Conservation (phyloP, 1,140 invertebrate genomes). For the Trichonephila inaurata region DNA sequence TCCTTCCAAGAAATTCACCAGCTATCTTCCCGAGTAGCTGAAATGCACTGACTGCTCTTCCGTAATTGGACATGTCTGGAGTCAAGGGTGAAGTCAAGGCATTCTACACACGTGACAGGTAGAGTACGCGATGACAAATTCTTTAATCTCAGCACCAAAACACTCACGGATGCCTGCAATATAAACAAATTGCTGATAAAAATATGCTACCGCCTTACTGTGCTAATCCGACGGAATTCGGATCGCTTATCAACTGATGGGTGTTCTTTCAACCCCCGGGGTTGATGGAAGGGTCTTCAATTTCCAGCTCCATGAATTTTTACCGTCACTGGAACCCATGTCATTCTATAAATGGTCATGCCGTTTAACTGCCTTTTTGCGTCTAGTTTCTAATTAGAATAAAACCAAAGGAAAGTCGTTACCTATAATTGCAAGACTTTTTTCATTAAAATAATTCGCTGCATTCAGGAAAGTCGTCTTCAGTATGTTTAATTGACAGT, state of each 20-base stretch:
- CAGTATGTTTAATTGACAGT: too few species aligned
- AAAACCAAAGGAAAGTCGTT: too few species aligned
- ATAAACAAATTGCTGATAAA: conserved; percentile 63
- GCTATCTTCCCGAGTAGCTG: neutral
- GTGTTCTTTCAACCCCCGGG: neutral
- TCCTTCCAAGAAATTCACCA: neutral
- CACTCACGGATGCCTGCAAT: neutral
- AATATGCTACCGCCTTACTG: conserved; percentile 11
- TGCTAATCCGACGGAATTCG: neutral
- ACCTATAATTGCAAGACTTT: too few species aligned
- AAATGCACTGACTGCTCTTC: neutral
- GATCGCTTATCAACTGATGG: conserved; percentile 1
- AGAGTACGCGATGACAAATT: conserved; percentile 53
- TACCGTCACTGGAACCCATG: too few species aligned
- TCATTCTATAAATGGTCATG: neutral
- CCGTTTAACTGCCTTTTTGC: too few species aligned
- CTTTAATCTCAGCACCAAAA: conserved; percentile 25
- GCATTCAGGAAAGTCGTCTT: too few species aligned
- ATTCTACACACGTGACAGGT: conserved; percentile 33
- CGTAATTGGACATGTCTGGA: conserved; percentile 39
- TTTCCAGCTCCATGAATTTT: neutral
- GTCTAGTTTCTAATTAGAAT: too few species aligned
- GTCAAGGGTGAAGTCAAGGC: conserved; percentile 31
- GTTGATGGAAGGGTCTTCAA: neutral
- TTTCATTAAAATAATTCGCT: too few species aligned